These are phyloP conservation scores for Hoplias malabaricus DNA, from an alignment of 2,113 vertebrate species.

Conservation along the genomic window DNA sequence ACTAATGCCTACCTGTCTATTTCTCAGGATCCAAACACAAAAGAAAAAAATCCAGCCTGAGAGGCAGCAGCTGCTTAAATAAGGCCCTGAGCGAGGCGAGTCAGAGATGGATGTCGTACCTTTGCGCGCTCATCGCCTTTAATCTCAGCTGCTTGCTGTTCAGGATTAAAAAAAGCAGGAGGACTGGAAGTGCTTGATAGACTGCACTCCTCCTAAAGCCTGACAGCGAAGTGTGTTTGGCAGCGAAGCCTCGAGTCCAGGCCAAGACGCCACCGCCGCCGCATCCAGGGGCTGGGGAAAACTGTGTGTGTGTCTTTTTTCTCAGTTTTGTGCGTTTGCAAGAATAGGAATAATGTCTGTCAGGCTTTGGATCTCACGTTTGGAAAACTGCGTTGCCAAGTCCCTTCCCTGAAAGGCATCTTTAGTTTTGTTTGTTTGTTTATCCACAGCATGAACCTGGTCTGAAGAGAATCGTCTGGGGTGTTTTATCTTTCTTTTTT, in stretches of 20 bases:
- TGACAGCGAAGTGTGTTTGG: slow-evolving; percentile 53
- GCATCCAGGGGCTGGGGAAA: slow-evolving; percentile 33
- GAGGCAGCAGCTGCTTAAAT: slow-evolving; percentile 72
- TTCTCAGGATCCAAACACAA: slow-evolving; percentile 75
- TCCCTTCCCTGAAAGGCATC: neutral
- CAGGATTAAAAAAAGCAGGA: slow-evolving; percentile 47
- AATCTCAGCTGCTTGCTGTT: slow-evolving; percentile 34
- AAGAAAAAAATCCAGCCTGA: too few species aligned
- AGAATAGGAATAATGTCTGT: slow-evolving; percentile 44
- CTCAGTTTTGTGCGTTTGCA: neutral
- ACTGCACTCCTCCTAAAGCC: slow-evolving; percentile 46
- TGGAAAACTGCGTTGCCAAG: neutral
- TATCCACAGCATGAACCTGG: slow-evolving; percentile 6
- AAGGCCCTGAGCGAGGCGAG: slow-evolving; percentile 79
- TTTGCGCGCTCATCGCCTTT: slow-evolving; percentile 29
- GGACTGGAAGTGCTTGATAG: slow-evolving; percentile 54
- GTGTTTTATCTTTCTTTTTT: too few species aligned
- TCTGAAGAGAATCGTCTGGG: neutral
- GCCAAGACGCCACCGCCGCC: slow-evolving; percentile 36
- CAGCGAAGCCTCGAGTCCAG: slow-evolving; percentile 31
- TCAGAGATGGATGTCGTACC: slow-evolving; percentile 48
- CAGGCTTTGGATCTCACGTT: slow-evolving; percentile 36
- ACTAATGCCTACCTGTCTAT: slow-evolving; percentile 42
- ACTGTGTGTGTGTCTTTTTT: neutral
- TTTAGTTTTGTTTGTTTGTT: slow-evolving; percentile 29